Conservation (phyloP, 2,888 invertebrate genomes). For the Dorcus hopei region DNA sequence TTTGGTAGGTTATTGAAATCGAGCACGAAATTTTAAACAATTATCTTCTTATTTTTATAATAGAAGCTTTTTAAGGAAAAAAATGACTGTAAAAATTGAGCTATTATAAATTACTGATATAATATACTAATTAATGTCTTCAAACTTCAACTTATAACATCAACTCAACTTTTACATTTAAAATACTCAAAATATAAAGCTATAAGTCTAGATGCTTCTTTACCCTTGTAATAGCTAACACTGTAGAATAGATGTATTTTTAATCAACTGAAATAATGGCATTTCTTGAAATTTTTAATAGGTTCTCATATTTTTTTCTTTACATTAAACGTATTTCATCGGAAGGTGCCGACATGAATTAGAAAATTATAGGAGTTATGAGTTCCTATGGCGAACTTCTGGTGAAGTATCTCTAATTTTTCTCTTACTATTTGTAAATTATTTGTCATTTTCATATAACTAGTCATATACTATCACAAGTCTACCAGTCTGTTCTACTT, state of each 20-base stretch:
- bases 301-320: neutral
- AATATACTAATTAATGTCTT: neutral
- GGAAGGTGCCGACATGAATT: too few relatives aligned
- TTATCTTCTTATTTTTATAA: neutral
- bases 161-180: neutral
- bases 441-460: constrained; percentile 7
- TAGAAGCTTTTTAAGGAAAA: neutral
- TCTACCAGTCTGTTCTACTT: constrained; percentile 3
- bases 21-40: too few relatives aligned
- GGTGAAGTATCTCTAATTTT: neutral
- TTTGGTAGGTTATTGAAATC: too few relatives aligned
- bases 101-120: neutral
- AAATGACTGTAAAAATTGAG: neutral
- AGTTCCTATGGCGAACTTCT: neutral
- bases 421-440: neutral
- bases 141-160: neutral
- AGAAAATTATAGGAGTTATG: too few relatives aligned
- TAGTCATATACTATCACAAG: constrained; percentile 4
- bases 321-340: neutral
- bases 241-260: too few relatives aligned
- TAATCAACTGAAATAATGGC: neutral
- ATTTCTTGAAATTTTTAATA: neutral
- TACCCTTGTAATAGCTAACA: constrained; percentile 5
- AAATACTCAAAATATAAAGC: neutral
- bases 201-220: constrained; percentile 1